These are phyloP conservation scores for Drosophila subobscura DNA, from an alignment of 1,140 invertebrate species.

Conservation along the genomic window DNA sequence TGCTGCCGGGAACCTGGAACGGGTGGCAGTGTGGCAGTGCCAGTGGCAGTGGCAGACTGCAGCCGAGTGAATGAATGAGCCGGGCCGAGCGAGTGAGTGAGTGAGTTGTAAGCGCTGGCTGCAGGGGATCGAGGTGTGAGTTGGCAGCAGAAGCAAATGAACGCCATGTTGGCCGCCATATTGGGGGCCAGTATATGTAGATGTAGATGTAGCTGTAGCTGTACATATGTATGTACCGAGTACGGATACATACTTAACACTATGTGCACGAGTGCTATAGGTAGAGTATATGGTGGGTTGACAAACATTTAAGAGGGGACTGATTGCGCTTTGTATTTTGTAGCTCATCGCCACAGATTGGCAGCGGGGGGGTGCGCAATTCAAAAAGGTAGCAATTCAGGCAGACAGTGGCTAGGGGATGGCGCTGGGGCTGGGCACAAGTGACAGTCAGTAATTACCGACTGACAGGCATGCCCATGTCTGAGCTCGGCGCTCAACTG, in stretches of 20 bases:
- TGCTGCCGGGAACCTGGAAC: conserved; percentile 5
- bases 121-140: neutral
- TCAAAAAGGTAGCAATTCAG: conserved; percentile 35
- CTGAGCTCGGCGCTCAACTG: conserved; percentile 39
- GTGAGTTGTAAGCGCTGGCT: conserved; percentile 48
- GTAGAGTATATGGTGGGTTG: conserved; percentile 37
- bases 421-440: conserved; percentile 10
- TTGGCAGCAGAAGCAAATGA: conserved; percentile 55
- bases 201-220: too few relatives aligned
- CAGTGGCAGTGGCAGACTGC: conserved; percentile 10
- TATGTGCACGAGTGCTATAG: conserved; percentile 9
- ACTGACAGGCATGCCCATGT: conserved; percentile 56
- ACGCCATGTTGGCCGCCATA: conserved; percentile 81
- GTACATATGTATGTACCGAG: conserved; percentile 16
- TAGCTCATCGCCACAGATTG: conserved; percentile 58
- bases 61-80: conserved; percentile 57
- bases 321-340: conserved; percentile 63
- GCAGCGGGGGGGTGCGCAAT: conserved; percentile 4
- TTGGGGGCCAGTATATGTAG: conserved; percentile 60
- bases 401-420: too few relatives aligned
- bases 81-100: conserved; percentile 17
- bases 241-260: neutral
- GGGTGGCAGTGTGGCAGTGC: too few relatives aligned
- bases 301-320: conserved; percentile 76
- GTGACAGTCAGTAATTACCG: conserved; percentile 52